Percentiles rank a stretch among this genome's conserved stretches.
Evolutionary conservation across 2,113 vertebrate species (phyloP).

Genomic region (Phalacrocorax pelagicus): DNA sequence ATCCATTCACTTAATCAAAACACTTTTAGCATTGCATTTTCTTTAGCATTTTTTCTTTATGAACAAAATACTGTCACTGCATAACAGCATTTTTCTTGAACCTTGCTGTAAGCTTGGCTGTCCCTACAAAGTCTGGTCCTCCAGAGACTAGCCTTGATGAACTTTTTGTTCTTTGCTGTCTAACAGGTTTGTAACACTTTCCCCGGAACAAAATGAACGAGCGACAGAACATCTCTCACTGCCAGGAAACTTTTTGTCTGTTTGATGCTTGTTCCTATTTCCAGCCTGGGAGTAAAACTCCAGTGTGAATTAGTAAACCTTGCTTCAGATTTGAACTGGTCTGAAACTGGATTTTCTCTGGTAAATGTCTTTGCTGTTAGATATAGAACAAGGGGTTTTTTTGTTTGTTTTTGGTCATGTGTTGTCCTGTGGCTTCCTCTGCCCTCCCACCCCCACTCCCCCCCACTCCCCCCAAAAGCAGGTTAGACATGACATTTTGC

Average conservation of each 20-base stretch:
- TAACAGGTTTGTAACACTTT: not conserved
- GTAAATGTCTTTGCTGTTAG: not conserved
- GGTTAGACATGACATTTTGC: not conserved
- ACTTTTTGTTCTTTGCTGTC: not conserved
- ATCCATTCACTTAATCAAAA: constrained; percentile 35
- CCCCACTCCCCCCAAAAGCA: not conserved
- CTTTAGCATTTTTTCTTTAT: not conserved
- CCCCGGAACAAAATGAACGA: not conserved
- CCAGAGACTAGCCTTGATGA: not conserved
- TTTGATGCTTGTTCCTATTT: not conserved
- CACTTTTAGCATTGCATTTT: not conserved
- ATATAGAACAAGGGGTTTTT: not conserved
- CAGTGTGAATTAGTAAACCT: not conserved
- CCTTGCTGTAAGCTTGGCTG: not conserved
- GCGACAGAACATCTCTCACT: not conserved
- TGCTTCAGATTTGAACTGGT: not conserved
- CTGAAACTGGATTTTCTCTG: not conserved
- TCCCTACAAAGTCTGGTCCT: not conserved
- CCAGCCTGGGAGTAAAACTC: not conserved
- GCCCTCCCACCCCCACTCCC: no score
- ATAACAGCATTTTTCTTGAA: not conserved
- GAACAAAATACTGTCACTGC: not conserved
- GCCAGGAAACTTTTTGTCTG: not conserved
- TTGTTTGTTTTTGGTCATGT: not conserved
- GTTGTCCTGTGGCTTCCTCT: not conserved